phyloP scores from a whole-genome alignment of 2,113 vertebrate genomes.

The Chiloscyllium plagiosum region DNA sequence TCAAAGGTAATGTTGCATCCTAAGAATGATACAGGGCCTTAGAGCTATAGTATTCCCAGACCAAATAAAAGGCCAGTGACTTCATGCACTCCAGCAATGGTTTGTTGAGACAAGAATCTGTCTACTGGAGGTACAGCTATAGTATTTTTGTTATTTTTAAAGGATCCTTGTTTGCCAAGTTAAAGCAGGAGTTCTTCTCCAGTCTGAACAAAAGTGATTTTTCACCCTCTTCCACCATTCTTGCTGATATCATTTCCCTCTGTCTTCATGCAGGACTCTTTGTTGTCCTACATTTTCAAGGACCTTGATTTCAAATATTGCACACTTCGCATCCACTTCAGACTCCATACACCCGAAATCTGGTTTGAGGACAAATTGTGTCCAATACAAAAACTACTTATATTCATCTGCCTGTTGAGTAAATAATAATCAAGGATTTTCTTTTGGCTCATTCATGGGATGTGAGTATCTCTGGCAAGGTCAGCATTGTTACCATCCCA shows the following conservation, averaged over 20 bases:
- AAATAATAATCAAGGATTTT: background rate
- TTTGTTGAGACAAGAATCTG: background rate
- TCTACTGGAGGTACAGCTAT: no score
- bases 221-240: background rate
- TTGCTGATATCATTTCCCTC: background rate
- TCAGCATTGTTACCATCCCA: no score
- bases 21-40: background rate
- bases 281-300: background rate
- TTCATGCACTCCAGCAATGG: background rate
- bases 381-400: background rate
- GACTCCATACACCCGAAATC: no score
- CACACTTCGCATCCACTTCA: background rate
- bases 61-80: background rate
- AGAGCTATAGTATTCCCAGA: background rate
- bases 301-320: background rate
- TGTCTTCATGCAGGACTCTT: background rate
- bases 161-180: background rate
- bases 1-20: background rate
- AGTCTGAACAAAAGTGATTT: background rate
- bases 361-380: background rate
- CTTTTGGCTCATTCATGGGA: no score
- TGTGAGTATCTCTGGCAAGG: no score
- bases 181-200: background rate
- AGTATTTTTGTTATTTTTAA: background rate
- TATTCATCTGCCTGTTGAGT: background rate